These are phyloP conservation scores for Odontophorus gujanensis DNA, from an alignment of 2,113 vertebrate genomes.

Conservation along the genomic window DNA sequence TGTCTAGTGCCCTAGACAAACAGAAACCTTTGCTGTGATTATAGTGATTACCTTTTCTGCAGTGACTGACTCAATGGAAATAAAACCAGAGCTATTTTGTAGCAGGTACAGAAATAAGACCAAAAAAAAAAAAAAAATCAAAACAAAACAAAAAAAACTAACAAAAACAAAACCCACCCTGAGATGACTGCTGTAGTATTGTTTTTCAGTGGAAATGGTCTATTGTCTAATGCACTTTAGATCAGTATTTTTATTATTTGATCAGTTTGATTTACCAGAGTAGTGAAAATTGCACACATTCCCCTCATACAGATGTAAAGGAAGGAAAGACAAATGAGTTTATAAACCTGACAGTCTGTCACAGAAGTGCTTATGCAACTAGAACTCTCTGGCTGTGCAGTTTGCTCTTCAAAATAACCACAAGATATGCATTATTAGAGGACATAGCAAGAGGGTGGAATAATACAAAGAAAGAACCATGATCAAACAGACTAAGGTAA, in stretches of 20 bases:
- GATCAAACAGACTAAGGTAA: constrained; percentile 9
- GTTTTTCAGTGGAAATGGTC: not conserved
- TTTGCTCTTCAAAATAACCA: not conserved
- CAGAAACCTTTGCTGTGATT: constrained; percentile 46
- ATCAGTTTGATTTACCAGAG: constrained; percentile 3
- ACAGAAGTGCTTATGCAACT: not conserved
- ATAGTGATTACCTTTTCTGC: constrained; percentile 35
- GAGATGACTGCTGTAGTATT: constrained; percentile 13
- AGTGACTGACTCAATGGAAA: constrained; percentile 29
- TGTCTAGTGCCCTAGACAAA: constrained; percentile 51
- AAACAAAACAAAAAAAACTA: not conserved
- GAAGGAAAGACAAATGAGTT: not conserved
- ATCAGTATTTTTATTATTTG: constrained; percentile 29
- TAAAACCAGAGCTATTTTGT: constrained; percentile 40
- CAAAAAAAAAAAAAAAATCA: not conserved
- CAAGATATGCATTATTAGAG: not conserved
- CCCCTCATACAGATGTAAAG: not conserved
- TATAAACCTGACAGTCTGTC: constrained; percentile 25
- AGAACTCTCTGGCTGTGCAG: not conserved
- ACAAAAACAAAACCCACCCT: not conserved
- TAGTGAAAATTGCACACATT: not conserved
- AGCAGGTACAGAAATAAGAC: not conserved
- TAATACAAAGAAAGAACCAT: constrained; percentile 2
- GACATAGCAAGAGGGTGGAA: not conserved
- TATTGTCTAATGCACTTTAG: constrained; percentile 45